Conservation (phyloP, 2,113 vertebrate genomes). For the Psittacara wagleri region DNA sequence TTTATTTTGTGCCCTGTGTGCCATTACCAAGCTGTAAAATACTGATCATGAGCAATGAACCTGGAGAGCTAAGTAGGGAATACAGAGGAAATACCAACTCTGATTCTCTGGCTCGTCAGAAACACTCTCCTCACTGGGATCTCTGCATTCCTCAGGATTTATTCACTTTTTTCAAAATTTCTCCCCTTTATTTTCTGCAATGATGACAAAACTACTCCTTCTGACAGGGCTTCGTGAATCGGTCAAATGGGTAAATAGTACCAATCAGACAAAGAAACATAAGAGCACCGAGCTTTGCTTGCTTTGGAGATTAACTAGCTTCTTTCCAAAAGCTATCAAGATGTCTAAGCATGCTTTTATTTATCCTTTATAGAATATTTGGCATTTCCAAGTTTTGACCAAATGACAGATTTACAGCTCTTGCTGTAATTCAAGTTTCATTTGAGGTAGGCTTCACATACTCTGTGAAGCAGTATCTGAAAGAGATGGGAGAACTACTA, state of each 20-base stretch:
- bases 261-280: background rate
- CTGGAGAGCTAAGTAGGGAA: background rate
- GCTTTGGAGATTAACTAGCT: background rate
- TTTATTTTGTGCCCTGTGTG: background rate
- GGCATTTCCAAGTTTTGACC: background rate
- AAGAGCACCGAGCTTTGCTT: background rate
- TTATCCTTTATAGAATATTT: background rate
- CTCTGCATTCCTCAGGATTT: background rate
- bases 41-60: background rate
- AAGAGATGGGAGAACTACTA: background rate
- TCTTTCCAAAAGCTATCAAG: background rate
- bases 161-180: background rate
- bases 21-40: background rate
- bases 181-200: background rate
- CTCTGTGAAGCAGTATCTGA: background rate
- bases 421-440: background rate
- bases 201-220: background rate
- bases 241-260: background rate
- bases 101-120: background rate
- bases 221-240: background rate
- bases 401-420: background rate
- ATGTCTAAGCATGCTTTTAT: background rate
- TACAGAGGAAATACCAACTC: background rate
- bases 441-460: background rate
- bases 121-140: background rate